Evolutionary conservation across 53 echinoderm and acorn worm species (phyloP), one percentile per base, ranked within the genome.

Genomic region (Henricia sp.): DNA sequence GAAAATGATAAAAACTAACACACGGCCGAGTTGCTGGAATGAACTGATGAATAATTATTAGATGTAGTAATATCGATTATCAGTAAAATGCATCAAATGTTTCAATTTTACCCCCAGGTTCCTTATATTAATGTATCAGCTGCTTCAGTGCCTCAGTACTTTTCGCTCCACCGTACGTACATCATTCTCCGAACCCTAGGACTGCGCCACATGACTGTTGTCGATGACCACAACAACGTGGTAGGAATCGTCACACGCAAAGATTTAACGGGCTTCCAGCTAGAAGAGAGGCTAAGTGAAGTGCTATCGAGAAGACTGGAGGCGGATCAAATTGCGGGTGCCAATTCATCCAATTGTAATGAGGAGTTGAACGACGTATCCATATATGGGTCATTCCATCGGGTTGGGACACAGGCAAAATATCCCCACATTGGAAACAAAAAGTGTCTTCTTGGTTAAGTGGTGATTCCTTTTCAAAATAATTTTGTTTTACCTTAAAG

Each of bases 111-210:
- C 26, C 25, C 30, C 0, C 67, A 99, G 99, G 86, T 68, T 23
- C 99, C 99, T 1, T 99, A 99, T 41, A 84, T 94, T n/a, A 99
- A 99, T 69, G 86, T 84, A 30, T 99, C 99, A 3, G 95, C 99
- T 0, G 86, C 99, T 1, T 90, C 92, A 62, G 92, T 99, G 30
- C 95, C 90, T 19, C 84, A 92, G 44, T 88, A 88, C 56, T 99
- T 99, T 85, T 99, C 99, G 2, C 87, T 99, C 14, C 99, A 99
- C 30, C 95, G 99, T 9, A 91, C 95, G 8, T 99, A 99, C 87
- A 99, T 99, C 88, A 92, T 99, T 27, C 92, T 94, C 84, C 83
- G 99, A 3, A 99, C 99, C 16, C 66, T 99, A 16, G 99, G 99
- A 26, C 84, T 99, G 17, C 88, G 99, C 13, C 99, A 99, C 76